Evolutionary conservation across 2,113 vertebrate genomes (phyloP).

Genomic region (Peromyscus leucopus): DNA sequence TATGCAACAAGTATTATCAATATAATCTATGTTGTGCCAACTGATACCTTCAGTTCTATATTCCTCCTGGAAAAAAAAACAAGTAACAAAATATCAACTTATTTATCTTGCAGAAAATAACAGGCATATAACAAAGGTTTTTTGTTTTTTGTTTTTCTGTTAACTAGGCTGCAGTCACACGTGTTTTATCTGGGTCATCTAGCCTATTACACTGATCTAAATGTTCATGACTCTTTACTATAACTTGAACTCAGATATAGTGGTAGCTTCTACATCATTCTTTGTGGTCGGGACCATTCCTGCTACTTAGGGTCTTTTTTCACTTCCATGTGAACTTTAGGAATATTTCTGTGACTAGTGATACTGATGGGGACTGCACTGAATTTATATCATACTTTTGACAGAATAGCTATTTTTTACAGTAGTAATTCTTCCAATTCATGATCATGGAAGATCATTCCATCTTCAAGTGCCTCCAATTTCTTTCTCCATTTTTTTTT

Average conservation of each 20-base stretch:
- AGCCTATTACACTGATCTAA: too few species aligned
- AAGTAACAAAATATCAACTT: conserved; percentile 66
- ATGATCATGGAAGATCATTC: neutral
- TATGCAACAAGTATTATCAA: conserved; percentile 98
- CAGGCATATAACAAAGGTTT: neutral
- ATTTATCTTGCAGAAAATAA: conserved; percentile 63
- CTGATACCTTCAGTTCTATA: conserved; percentile 96
- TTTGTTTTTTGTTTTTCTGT: neutral
- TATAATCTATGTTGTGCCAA: conserved; percentile 99
- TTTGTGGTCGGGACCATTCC: neutral
- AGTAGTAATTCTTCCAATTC: neutral
- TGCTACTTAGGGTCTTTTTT: neutral
- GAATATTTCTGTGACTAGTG: neutral
- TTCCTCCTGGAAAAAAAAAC: conserved; percentile 91
- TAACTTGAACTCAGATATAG: neutral
- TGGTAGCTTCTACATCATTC: neutral
- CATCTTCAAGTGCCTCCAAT: neutral
- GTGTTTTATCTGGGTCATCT: neutral
- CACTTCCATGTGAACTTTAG: neutral
- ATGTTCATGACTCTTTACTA: neutral
- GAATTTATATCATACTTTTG: neutral
- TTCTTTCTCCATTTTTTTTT: neutral
- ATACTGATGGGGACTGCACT: neutral
- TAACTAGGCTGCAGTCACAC: neutral
- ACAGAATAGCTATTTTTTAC: neutral